Base-by-base conservation (phyloP, 2,797 vertebrate species). In the Betta splendens region DNA sequence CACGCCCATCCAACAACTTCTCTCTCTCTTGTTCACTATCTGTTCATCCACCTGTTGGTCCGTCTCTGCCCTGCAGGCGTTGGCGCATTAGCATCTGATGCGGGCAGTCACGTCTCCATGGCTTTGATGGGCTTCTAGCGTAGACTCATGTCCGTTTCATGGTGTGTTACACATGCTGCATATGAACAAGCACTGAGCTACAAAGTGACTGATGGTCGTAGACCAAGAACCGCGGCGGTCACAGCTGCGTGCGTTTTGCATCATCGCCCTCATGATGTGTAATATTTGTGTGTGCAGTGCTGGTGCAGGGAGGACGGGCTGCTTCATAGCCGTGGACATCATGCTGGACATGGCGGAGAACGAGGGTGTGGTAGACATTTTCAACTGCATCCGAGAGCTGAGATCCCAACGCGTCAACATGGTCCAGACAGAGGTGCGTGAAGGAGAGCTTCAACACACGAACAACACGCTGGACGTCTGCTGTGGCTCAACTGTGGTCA, bases 271-370 rank as follows among this genome's bases (percentile, higher is more conserved):
- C n/a, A n/a, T 26, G 16, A 15, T 2, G 5, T 46, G 13, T n/a
- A 5, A 3, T 15, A 15, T 6, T 15, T 60, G 32, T 61, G 1
- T 49, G n/a, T 20, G 3, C 66, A 99, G 97, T 35, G 97, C 97
- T 3, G 97, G 97, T 1, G 96, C 97, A 0, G 97, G 97, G 17
- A 91, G 97, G 83, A 98, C 97, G 0, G 96, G 97, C 60, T 99
- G 97, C 52, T 98, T 98, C 72, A 98, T 98, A 3, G 97, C 96
- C 5, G 97, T 99, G 4, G 97, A 99, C 88, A 97, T 98, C 83
- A 98, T 99, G 96, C 87, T 99, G 32, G 97, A 99, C 90, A 99
- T 99, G 97, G 97, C 96, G 0, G 97, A 99, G 89, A 98, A 96
- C 0, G 97, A 99, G 73, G 97, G 96, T 0, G 97, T 99, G 62